Conservation (phyloP, 2,888 invertebrate genomes). For the Sinopyrophorus schimmeli region DNA sequence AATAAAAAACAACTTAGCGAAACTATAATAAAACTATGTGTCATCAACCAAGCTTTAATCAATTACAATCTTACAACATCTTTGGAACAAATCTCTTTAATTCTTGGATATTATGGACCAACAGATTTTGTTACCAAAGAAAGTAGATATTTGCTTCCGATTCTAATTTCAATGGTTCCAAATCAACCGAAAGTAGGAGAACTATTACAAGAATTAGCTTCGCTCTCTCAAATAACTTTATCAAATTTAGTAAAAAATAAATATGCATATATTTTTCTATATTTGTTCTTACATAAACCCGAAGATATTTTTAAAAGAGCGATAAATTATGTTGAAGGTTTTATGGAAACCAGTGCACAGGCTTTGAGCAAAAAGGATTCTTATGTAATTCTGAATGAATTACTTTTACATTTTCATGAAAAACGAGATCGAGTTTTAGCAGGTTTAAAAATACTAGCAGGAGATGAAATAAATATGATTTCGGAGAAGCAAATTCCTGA, state of each 20-base stretch:
- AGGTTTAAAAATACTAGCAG: conserved; percentile 62
- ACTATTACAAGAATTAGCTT: conserved; percentile 68
- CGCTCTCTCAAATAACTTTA: conserved; percentile 61
- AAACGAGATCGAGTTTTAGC: conserved; percentile 64
- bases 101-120: conserved; percentile 70
- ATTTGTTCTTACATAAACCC: conserved; percentile 67
- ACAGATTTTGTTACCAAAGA: conserved; percentile 72
- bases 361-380: not conserved
- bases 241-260: conserved; percentile 66
- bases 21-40: conserved; percentile 61
- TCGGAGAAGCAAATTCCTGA: conserved; percentile 61
- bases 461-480: conserved; percentile 56
- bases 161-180: conserved; percentile 64
- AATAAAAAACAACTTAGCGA: conserved; percentile 66
- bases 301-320: conserved; percentile 63
- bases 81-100: conserved; percentile 64
- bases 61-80: conserved; percentile 63
- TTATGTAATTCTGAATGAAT: conserved; percentile 64
- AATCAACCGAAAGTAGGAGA: conserved; percentile 59
- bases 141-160: conserved; percentile 68
- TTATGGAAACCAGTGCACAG: not conserved
- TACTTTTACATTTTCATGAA: conserved; percentile 66
- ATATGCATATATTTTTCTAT: conserved; percentile 72
- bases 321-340: conserved; percentile 62
- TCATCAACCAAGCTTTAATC: conserved; percentile 60